phyloP scores from a whole-genome alignment of 2,797 vertebrate species.

The Ctenopoma multispine region DNA sequence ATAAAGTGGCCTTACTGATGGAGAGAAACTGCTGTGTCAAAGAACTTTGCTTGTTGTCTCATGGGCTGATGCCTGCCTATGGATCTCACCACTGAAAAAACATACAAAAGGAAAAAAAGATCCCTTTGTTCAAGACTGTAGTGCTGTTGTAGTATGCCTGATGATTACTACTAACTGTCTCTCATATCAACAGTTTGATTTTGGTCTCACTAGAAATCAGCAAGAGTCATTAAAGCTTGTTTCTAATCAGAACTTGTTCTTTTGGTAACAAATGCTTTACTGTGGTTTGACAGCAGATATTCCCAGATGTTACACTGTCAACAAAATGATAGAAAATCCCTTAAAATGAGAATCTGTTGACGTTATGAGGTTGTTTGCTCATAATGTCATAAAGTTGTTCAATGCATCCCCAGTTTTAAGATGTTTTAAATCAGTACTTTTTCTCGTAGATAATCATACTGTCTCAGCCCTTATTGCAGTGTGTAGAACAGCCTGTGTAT shows the following conservation, averaged over 20 bases:
- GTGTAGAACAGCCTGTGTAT: slow-evolving; percentile 35
- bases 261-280: slow-evolving; percentile 42
- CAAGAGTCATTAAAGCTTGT: slow-evolving; percentile 72
- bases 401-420: slow-evolving; percentile 44
- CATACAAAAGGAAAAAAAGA: slow-evolving; percentile 36
- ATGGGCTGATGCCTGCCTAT: slow-evolving; percentile 79
- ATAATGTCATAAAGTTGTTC: slow-evolving; percentile 34
- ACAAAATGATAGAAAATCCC: slow-evolving; percentile 17
- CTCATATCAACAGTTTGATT: slow-evolving; percentile 65
- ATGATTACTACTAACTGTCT: slow-evolving; percentile 67
- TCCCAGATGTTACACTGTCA: slow-evolving; percentile 35
- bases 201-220: slow-evolving; percentile 58
- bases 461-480: slow-evolving; percentile 16
- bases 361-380: slow-evolving; percentile 24
- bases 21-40: slow-evolving; percentile 83
- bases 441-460: slow-evolving; percentile 14
- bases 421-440: slow-evolving; percentile 31
- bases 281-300: slow-evolving; percentile 42
- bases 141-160: slow-evolving; percentile 87
- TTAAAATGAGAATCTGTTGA: slow-evolving; percentile 26
- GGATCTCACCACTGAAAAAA: slow-evolving; percentile 78
- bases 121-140: slow-evolving; percentile 77
- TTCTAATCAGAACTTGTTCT: slow-evolving; percentile 65
- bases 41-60: slow-evolving; percentile 78
- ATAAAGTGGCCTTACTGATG: slow-evolving; percentile 96